Base-by-base conservation (phyloP, 2,797 vertebrate genomes). In the Acestrorhynchus altus region DNA sequence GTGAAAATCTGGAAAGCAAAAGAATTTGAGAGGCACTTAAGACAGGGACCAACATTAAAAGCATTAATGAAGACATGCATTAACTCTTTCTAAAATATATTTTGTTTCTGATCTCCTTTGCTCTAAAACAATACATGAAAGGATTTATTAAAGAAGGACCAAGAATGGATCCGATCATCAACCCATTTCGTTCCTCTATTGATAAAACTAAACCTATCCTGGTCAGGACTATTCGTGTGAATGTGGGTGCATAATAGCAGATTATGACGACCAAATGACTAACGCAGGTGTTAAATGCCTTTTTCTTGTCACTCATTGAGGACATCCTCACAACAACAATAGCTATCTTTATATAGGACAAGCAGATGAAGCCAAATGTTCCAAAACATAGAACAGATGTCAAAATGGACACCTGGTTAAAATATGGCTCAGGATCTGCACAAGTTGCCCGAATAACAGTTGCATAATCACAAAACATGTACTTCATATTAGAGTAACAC, bases 361-460 rank as follows among this genome's bases (percentile, higher is more conserved):
- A 59, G 11, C 24, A 74, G 28, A 74, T 74, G 1, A 54, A 68
- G 56, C 35, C 8, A 28, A 60, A 69, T 18, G 63, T 69, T 31
- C 11, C 59, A 54, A 56, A 68, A 16, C 35, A 39, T 11, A 76
- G 8, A 11, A 15, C n/a, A 49, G 26, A n/a, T 20, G 26, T 39
- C 35, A 76, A 11, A 47, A 46, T 49, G 6, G 74, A 68, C 24
- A 11, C 13, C 11, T 11, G 22, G 46, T 78, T 46, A 67, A 78
- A 72, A 72, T 65, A 78, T 16, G 66, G 70, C 4, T 74, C 52
- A 15, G 75, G 79, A 69, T 73, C 40, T 26, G 47, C 51, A 67
- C 89, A 91, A 22, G 86, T 88, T 79, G 90, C 71, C 2, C 75
- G 89, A 22, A 88, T 82, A 35, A 92, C 79, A 2, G 86, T 86